Evolutionary conservation across 2,888 invertebrate genomes (phyloP).

Genomic region (Cerceris ruficornis): DNA sequence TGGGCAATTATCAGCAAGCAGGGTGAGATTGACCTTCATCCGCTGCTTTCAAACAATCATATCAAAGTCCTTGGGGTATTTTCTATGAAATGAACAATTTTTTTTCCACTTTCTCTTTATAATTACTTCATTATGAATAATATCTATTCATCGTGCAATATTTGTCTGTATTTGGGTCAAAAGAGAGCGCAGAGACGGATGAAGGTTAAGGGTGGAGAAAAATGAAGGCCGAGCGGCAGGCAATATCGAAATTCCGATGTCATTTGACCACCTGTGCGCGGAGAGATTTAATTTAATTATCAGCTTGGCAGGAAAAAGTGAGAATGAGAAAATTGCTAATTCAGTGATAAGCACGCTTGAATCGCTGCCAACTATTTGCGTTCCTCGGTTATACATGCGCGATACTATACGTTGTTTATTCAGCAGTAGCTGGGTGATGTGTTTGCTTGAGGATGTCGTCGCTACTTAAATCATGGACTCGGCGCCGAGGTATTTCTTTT

Average conservation of each 20-base stretch:
- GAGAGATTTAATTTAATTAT: slow-evolving; percentile 49
- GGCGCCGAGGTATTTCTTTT: slow-evolving; percentile 1
- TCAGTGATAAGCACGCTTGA: slow-evolving; percentile 42
- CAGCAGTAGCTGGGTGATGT: slow-evolving; percentile 22
- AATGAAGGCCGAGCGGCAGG: not conserved
- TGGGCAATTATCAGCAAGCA: too few relatives aligned
- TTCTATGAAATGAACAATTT: too few relatives aligned
- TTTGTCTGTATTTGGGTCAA: too few relatives aligned
- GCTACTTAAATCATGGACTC: slow-evolving; percentile 22
- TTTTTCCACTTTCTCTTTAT: too few relatives aligned
- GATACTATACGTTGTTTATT: slow-evolving; percentile 51
- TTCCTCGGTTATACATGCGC: slow-evolving; percentile 16
- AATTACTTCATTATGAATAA: too few relatives aligned
- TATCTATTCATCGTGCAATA: too few relatives aligned
- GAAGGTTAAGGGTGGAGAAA: too few relatives aligned
- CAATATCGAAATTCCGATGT: not conserved
- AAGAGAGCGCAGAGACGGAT: too few relatives aligned
- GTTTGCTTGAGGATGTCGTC: slow-evolving; percentile 28
- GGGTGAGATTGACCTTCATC: too few relatives aligned
- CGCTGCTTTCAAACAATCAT: too few relatives aligned
- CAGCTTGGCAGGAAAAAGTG: slow-evolving; percentile 32
- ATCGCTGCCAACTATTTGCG: slow-evolving; percentile 38
- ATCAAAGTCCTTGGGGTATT: too few relatives aligned
- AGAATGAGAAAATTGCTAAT: slow-evolving; percentile 53
- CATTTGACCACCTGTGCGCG: slow-evolving; percentile 28